These are phyloP conservation scores for Smittia aterrima DNA, from an alignment of 2,888 invertebrate genomes.

Conservation along the genomic window DNA sequence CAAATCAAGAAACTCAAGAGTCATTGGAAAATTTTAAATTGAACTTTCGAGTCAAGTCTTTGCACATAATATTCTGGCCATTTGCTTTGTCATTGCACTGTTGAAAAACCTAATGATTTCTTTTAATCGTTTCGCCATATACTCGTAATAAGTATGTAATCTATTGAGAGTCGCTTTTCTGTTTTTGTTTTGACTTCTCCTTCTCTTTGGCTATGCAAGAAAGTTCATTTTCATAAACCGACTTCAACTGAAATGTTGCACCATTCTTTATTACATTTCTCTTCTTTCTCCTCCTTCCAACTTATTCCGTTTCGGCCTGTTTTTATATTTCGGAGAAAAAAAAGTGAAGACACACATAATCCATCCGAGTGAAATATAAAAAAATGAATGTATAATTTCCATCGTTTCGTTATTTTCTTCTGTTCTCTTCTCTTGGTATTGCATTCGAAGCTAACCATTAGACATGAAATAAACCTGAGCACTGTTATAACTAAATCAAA, in stretches of 20 bases:
- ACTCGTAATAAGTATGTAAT: background rate
- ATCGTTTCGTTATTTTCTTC: slow-evolving; percentile 21
- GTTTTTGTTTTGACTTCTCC: background rate
- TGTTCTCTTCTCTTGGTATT: background rate
- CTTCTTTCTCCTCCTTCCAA: slow-evolving; percentile 6
- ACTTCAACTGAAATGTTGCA: slow-evolving; percentile 16
- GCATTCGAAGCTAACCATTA: background rate
- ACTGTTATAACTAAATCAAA: background rate
- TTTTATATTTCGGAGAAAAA: background rate
- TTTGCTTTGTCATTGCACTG: slow-evolving; percentile 31
- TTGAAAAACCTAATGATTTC: slow-evolving; percentile 29
- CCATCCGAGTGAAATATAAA: slow-evolving; percentile 35
- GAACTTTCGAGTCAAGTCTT: too few relatives aligned
- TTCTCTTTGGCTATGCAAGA: background rate
- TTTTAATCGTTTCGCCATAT: background rate
- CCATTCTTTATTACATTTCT: slow-evolving; percentile 21
- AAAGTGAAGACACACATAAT: slow-evolving; percentile 27
- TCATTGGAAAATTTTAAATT: too few relatives aligned
- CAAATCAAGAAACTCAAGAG: background rate
- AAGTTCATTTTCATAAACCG: background rate
- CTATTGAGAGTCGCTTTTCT: background rate
- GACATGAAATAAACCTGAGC: background rate
- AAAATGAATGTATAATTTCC: slow-evolving; percentile 31
- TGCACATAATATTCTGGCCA: slow-evolving; percentile 24
- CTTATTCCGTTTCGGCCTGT: background rate